Base-by-base conservation (phyloP, 2,113 vertebrate species). In the Polypterus bichir region DNA sequence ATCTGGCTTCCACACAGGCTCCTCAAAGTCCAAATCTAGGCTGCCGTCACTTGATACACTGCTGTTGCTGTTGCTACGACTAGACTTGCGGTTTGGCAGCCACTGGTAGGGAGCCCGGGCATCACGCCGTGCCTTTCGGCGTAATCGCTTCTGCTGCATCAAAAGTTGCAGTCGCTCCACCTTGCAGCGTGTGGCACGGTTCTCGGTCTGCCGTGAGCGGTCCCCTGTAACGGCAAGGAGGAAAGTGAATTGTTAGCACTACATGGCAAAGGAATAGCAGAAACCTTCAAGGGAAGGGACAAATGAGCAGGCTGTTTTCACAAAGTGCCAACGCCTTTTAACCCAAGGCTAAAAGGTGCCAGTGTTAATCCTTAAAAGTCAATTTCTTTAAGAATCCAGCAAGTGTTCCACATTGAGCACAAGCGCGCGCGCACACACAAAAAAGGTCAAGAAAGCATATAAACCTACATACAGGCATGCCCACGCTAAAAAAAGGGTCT, bases 1-100 rank as follows among this genome's bases (percentile, higher is more conserved):
- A 67, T 97, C 95, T 0, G 93, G 92, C 71, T 96, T 97, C 95
- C 95, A 97, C 55, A 96, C 89, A 0, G 95, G 94, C 76, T 97
- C 95, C 66, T 98, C 95, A 68, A 94, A 97, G 85, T 95, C 92
- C 72, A 95, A 85, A 79, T 97, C 95, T 57, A 97, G 79, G 77
- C 92, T 94, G 74, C 91, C 83, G 44, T 89, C 87, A 59, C 85
- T 88, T 68, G 85, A 87, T 71, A 84, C 74, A 73, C 82, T 87
- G 83, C 86, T 88, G 84, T 90, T 91, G 81, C 88, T 93, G 84
- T 91, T 91, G 65, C 89, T 92, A 62, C 93, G 92, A 27, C 83
- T 80, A 0, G 94, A 79, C 71, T 96, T 97, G 66, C 93, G 91
- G 74, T 89, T 92, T 57, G 93, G 89, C 47, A 95, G 82, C 94